Conservation (phyloP, 2,113 vertebrate genomes). For the Rynchops niger region DNA sequence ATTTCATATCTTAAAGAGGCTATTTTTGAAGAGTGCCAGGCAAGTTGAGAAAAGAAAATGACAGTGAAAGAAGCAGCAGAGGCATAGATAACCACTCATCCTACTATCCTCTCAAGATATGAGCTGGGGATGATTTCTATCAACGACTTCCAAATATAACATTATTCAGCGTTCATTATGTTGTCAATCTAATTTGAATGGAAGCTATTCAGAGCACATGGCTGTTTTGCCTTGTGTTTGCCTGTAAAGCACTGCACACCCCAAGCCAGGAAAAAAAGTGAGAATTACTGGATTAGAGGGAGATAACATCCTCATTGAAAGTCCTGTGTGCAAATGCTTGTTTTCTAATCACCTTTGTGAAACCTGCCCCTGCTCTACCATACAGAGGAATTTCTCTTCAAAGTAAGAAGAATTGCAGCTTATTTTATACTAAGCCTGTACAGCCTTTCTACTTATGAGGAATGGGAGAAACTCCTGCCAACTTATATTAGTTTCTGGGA, state of each 20-base stretch:
- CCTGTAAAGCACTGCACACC: neutral
- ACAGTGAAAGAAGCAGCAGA: slow-evolving; percentile 34
- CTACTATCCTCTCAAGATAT: slow-evolving; percentile 5
- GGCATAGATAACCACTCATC: slow-evolving; percentile 57
- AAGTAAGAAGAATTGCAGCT: neutral
- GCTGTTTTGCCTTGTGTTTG: slow-evolving; percentile 33
- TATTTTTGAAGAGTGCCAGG: slow-evolving; percentile 44
- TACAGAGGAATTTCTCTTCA: neutral
- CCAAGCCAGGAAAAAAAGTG: neutral
- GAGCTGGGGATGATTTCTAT: slow-evolving; percentile 55
- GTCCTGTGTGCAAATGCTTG: neutral
- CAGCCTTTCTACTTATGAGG: neutral
- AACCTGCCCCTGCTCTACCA: neutral
- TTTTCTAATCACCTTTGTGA: slow-evolving; percentile 35
- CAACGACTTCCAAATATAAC: slow-evolving; percentile 54
- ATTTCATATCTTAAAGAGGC: slow-evolving; percentile 36
- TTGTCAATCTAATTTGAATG: slow-evolving; percentile 61
- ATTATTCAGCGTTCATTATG: slow-evolving; percentile 50
- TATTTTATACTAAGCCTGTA: neutral
- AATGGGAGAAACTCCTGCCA: neutral
- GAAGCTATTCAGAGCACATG: neutral
- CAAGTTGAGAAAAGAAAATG: slow-evolving; percentile 55
- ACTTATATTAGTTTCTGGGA: neutral
- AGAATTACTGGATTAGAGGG: neutral
- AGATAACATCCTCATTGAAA: slow-evolving; percentile 9